A percentile compares a stretch with the other conserved stretches of the same genome.
These are phyloP conservation scores for Brotula barbata DNA, from an alignment of 2,797 vertebrate genomes.

Conservation along the genomic window DNA sequence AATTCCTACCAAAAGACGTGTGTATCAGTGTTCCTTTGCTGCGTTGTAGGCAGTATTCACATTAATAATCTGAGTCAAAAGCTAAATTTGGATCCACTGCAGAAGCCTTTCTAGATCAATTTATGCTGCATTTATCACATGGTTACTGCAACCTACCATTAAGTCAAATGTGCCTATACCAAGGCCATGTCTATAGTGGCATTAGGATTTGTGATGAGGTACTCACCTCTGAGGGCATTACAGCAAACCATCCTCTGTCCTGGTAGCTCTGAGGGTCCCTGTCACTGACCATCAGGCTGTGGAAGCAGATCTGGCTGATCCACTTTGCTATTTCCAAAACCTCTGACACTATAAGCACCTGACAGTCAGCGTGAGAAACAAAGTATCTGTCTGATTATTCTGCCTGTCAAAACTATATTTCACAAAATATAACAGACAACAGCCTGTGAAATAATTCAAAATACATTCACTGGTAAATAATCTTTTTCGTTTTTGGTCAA, in stretches of 20 bases:
- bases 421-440: no score
- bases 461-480: no score
- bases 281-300: constrained; percentile 78
- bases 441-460: no score
- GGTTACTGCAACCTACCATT: no score
- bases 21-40: no score
- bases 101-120: neutral
- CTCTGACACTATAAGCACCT: constrained; percentile 85
- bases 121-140: no score
- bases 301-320: constrained; percentile 86
- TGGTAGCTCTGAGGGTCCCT: constrained; percentile 80
- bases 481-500: no score
- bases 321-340: constrained; percentile 79
- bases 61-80: neutral
- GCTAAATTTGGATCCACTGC: neutral
- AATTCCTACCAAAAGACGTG: neutral
- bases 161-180: neutral
- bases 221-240: constrained; percentile 85
- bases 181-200: neutral
- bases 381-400: neutral
- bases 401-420: no score
- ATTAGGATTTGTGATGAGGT: neutral
- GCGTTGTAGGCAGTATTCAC: no score
- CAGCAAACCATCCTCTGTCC: constrained; percentile 86
- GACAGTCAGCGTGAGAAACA: constrained; percentile 5